Evolutionary conservation across 2,888 invertebrate genomes (phyloP).

Genomic region (Phrixothrix hirtus): DNA sequence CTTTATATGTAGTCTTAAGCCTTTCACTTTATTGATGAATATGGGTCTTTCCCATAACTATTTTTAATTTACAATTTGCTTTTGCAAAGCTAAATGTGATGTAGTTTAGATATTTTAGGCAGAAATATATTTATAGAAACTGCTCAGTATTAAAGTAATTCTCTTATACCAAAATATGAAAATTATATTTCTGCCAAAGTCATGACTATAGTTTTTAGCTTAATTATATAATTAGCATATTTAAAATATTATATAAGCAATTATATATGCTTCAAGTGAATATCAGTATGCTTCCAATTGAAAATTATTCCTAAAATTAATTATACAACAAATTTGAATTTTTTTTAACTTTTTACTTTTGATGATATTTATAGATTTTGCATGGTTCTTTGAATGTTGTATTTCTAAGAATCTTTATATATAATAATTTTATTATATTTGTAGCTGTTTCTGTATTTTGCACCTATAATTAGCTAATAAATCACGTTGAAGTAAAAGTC

Average conservation of each 20-base stretch:
- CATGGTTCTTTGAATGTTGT: no score
- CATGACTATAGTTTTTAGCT: not conserved
- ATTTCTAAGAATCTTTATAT: no score
- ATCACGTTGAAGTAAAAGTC: no score
- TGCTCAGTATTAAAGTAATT: not conserved
- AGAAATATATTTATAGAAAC: constrained; percentile 3
- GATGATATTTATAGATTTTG: no score
- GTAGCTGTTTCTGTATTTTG: no score
- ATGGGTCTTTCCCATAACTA: not conserved
- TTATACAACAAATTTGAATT: no score
- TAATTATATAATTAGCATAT: not conserved
- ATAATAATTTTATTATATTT: no score
- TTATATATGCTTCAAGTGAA: not conserved
- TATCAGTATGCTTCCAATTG: not conserved
- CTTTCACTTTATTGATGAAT: not conserved
- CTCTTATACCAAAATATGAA: not conserved
- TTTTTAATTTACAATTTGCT: not conserved
- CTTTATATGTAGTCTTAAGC: not conserved
- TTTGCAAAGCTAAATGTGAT: constrained; percentile 9
- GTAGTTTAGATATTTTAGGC: constrained; percentile 7
- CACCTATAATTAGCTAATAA: no score
- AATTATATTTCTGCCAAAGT: constrained; percentile 11
- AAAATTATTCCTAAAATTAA: no score
- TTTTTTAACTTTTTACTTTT: no score
- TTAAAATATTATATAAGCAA: no score